Base-by-base conservation (phyloP, 2,797 vertebrate genomes). In the Arremon brunneinucha region DNA sequence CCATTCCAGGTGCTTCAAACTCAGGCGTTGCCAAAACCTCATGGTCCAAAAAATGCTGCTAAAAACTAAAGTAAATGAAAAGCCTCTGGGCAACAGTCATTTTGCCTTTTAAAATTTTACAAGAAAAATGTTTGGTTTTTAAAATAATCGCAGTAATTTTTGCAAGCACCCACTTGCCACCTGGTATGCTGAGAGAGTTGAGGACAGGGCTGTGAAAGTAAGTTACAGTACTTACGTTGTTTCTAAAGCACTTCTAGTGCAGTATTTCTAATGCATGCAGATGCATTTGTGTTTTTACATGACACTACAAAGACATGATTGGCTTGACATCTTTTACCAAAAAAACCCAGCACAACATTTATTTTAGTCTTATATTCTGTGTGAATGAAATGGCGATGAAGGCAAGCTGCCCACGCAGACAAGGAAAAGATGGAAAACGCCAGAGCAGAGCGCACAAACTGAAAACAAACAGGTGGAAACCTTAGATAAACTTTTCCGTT, bases 381-480 rank as follows among this genome's bases (percentile, higher is more conserved):
- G 32, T 7, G 76, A 52, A n/a, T 4, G 47, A n/a, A 68, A 43
- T 0, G 0, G 39, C 4, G 3, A 21, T 6, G 47, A 22, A 46
- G 41, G 39, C 64, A 34, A 21, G 43, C n/a, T 57, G 53, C 67
- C 50, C 20, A 12, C 50, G 12, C 1, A 19, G 74, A 35, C 56
- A 34, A 24, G 57, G 39, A 32, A 53, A 64, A 85, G 60, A 55
- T 12, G 5, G 37, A 21, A 70, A 77, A 70, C 8, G 26, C 64
- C 63, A 27, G 32, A 67, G 50, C 35, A 7, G 39, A 52, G 55
- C 3, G 2, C 7, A 13, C 41, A 35, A n/a, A 49, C 22, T 14
- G 24, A 8, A 69, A 44, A 71, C 34, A 65, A 65, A 76, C 4
- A 20, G 34, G 28, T 32, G 67, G 32, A 27, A 89, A 62, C 23